These are phyloP conservation scores for Liposcelis brunnea DNA, from an alignment of 2,888 invertebrate species.

Conservation along the genomic window DNA sequence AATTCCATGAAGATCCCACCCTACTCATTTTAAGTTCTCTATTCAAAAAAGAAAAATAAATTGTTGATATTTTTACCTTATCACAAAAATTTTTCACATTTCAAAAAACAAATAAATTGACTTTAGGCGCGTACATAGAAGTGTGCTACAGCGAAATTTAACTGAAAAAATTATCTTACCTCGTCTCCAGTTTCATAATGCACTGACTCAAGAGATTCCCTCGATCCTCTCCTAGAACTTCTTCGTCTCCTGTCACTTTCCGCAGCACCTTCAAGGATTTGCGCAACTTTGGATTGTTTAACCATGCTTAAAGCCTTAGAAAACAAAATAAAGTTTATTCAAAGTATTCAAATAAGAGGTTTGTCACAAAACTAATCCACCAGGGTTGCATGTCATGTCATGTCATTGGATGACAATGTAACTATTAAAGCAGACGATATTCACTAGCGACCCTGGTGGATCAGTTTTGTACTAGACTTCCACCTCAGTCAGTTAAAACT, in stretches of 20 bases:
- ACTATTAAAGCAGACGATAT: too few species aligned
- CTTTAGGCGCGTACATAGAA: constrained; percentile 11
- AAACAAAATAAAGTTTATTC: constrained; percentile 4
- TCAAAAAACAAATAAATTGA: neutral
- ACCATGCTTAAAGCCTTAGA: constrained; percentile 75
- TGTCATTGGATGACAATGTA: too few species aligned
- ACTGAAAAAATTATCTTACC: constrained; percentile 29
- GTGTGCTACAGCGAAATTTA: neutral
- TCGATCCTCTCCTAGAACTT: constrained; percentile 47
- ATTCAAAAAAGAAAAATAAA: constrained; percentile 20
- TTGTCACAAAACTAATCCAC: too few species aligned
- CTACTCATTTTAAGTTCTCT: too few species aligned
- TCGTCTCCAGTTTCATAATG: constrained; percentile 51
- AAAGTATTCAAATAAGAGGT: too few species aligned
- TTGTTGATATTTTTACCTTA: neutral
- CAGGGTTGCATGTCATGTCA: too few species aligned
- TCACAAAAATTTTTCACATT: too few species aligned
- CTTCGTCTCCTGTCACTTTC: constrained; percentile 31
- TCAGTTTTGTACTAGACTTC: too few species aligned
- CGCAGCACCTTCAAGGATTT: constrained; percentile 41
- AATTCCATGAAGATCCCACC: too few species aligned
- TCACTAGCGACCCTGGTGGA: too few species aligned
- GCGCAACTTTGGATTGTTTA: constrained; percentile 74
- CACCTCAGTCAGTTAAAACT: constrained; percentile 18
- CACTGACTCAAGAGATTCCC: constrained; percentile 53